A percentile compares a stretch with the other conserved stretches of the same genome.
These are phyloP conservation scores for Hassar affinis DNA, from an alignment of 2,113 vertebrate genomes.

Conservation along the genomic window DNA sequence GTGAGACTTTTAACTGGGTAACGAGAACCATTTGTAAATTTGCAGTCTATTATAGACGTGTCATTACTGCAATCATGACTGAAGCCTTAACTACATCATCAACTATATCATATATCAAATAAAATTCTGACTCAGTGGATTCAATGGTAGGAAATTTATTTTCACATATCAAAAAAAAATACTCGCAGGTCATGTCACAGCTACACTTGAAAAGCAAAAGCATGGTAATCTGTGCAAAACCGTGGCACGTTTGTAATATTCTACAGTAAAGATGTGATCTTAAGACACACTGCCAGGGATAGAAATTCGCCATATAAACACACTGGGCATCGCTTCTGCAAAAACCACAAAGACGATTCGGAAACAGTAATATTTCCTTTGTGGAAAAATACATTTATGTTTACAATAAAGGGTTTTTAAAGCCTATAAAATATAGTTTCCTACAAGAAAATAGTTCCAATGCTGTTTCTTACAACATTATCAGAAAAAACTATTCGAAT, in stretches of 20 bases:
- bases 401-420: slow-evolving; percentile 83
- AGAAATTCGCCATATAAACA: slow-evolving; percentile 83
- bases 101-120: not conserved
- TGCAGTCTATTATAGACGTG: too few species aligned
- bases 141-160: slow-evolving; percentile 82
- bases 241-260: slow-evolving; percentile 75
- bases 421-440: slow-evolving; percentile 57
- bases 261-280: slow-evolving; percentile 73
- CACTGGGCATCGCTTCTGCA: slow-evolving; percentile 78
- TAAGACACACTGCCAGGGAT: slow-evolving; percentile 73
- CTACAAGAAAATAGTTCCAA: slow-evolving; percentile 85
- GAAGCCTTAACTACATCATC: not conserved
- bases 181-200: slow-evolving; percentile 82
- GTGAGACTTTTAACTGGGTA: not conserved
- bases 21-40: not conserved
- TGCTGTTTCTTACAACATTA: slow-evolving; percentile 84
- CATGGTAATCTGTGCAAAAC: slow-evolving; percentile 80
- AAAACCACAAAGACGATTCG: slow-evolving; percentile 82
- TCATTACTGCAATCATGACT: too few species aligned
- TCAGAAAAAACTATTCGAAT: slow-evolving; percentile 85
- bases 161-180: slow-evolving; percentile 77
- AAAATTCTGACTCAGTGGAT: slow-evolving; percentile 50
- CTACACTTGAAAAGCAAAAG: slow-evolving; percentile 80
- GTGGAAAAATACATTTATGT: slow-evolving; percentile 96
- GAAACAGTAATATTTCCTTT: slow-evolving; percentile 85